Evolutionary conservation across 2,888 invertebrate genomes (phyloP).

Genomic region (Gymnocheta viridis): DNA sequence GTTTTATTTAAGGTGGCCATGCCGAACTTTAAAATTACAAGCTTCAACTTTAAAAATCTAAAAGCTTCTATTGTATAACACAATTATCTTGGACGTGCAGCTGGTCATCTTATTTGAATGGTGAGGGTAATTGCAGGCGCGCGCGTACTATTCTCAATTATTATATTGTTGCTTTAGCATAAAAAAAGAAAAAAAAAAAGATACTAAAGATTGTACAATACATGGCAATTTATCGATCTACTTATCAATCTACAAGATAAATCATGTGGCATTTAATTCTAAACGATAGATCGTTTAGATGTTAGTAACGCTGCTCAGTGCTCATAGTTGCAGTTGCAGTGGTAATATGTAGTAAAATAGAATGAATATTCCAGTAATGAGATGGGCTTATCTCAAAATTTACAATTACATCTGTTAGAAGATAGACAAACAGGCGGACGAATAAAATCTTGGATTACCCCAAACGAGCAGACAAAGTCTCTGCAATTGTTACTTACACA

Average conservation of each 20-base stretch:
- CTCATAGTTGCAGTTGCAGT: neutral
- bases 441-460: conserved; percentile 5
- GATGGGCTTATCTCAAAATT: conserved; percentile 65
- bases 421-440: conserved; percentile 35
- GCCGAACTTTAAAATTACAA: neutral
- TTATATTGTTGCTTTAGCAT: conserved; percentile 35
- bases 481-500: neutral
- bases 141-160: conserved; percentile 59
- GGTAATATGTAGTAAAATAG: neutral
- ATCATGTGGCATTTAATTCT: conserved; percentile 76
- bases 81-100: neutral
- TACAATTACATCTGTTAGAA: conserved; percentile 60
- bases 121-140: conserved; percentile 61
- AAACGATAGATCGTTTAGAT: conserved; percentile 70
- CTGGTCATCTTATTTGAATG: conserved; percentile 33
- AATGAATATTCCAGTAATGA: conserved; percentile 60
- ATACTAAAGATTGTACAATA: conserved; percentile 73
- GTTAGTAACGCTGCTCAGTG: conserved; percentile 13
- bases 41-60: no score
- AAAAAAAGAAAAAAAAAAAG: conserved; percentile 66
- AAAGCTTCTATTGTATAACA: neutral
- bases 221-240: conserved; percentile 70
- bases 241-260: conserved; percentile 82
- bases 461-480: neutral
- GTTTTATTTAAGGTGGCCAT: conserved; percentile 38